Evolutionary conservation across 92 coral and sea anemone species (phyloP).

Genomic region (Desmophyllum pertusum): DNA sequence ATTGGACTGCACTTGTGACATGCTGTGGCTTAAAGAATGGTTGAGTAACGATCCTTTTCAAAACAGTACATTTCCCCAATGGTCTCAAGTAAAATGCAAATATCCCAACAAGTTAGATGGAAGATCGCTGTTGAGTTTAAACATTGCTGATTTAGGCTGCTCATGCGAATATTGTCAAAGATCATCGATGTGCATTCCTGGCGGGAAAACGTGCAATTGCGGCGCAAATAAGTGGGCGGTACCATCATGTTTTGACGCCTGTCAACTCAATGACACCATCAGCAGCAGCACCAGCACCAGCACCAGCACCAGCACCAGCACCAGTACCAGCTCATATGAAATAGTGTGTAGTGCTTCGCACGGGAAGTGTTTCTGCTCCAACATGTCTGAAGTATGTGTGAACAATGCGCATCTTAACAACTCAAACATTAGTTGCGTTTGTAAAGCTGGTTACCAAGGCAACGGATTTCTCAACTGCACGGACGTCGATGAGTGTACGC

Average conservation of each 20-base stretch:
- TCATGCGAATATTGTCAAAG: slow-evolving; percentile 36
- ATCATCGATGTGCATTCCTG: slow-evolving; percentile 7
- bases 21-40: slow-evolving; percentile 66
- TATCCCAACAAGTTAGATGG: slow-evolving; percentile 33
- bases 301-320: no score
- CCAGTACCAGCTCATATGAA: no score
- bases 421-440: slow-evolving; percentile 6
- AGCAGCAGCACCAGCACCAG: background rate
- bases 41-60: background rate
- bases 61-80: background rate
- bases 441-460: slow-evolving; percentile 12
- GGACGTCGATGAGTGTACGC: slow-evolving; percentile 41
- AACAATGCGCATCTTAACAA: background rate
- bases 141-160: background rate
- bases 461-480: slow-evolving; percentile 33
- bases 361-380: slow-evolving; percentile 30
- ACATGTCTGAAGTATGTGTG: slow-evolving; percentile 23
- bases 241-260: slow-evolving; percentile 26
- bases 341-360: slow-evolving; percentile 15
- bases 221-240: slow-evolving; percentile 27
- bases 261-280: background rate
- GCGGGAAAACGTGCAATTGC: slow-evolving; percentile 27
- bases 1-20: slow-evolving; percentile 55
- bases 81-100: slow-evolving; percentile 12
- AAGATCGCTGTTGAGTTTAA: slow-evolving; percentile 6